phyloP scores from a whole-genome alignment of 2,797 vertebrate species.

The Liparis tanakae region DNA sequence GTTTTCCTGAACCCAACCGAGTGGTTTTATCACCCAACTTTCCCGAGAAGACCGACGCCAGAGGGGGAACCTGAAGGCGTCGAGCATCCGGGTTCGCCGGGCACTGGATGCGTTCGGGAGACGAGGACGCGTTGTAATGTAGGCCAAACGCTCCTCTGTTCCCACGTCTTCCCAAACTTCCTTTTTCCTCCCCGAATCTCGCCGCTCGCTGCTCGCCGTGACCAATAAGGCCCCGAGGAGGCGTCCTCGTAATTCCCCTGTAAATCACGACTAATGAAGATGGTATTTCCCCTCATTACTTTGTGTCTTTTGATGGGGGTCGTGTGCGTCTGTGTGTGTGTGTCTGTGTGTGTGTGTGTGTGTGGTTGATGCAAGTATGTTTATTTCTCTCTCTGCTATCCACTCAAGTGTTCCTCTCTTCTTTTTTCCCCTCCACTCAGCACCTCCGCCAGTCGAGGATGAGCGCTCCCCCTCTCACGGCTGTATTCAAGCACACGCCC shows the following conservation, averaged over 20 bases:
- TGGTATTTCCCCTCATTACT: conserved; percentile 62
- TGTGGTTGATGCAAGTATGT: conserved; percentile 36
- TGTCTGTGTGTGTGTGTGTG: conserved; percentile 23
- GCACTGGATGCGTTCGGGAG: not conserved
- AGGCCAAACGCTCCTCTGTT: conserved; percentile 52
- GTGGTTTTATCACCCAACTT: too few species aligned
- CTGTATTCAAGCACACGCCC: conserved; percentile 41
- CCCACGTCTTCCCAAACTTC: conserved; percentile 37
- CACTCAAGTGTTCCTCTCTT: conserved; percentile 9
- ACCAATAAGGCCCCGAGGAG: conserved; percentile 73
- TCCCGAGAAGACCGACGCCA: too few species aligned
- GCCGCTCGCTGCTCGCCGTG: conserved; percentile 45
- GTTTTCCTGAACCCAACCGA: too few species aligned
- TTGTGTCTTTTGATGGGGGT: conserved; percentile 47
- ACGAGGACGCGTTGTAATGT: conserved; percentile 28
- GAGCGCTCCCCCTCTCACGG: conserved; percentile 36
- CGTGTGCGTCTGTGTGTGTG: conserved; percentile 28
- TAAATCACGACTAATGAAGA: conserved; percentile 81
- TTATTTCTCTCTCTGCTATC: conserved; percentile 12
- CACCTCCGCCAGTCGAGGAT: conserved; percentile 38
- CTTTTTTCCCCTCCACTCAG: conserved; percentile 14
- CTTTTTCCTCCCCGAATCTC: conserved; percentile 19
- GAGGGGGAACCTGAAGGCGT: not conserved
- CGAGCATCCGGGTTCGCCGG: not conserved
- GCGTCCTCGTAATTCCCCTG: conserved; percentile 64